Base-by-base conservation (phyloP, 2,113 vertebrate species). In the Hypanus sabinus region DNA sequence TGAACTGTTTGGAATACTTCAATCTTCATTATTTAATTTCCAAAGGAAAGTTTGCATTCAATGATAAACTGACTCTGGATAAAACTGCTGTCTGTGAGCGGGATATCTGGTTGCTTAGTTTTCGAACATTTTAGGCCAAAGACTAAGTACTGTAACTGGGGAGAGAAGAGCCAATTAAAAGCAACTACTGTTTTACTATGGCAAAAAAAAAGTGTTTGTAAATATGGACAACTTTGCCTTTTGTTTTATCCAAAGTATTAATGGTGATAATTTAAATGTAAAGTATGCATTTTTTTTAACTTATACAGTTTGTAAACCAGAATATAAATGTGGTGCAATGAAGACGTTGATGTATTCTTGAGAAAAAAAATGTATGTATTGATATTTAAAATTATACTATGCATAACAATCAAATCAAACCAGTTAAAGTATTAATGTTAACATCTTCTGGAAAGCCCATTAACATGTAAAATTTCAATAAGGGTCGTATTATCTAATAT, bases 401-500 rank as follows among this genome's bases (percentile, higher is more conserved):
- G 65, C 87, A 91, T 60, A 91, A 91, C 60, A 91, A 91, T 91
- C n/a, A 2, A 38, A 46, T 92, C 22, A 55, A 93, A 55, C 62
- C 60, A 73, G 88, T 92, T 16, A 70, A 33, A 38, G 70, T 93
- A 73, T 92, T 92, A 22, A 24, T 22, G 1, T 93, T 93, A 73
- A 22, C 73, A 38, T 55, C 8, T 92, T 46, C 36, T 73, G 91
- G 68, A 93, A 93, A 73, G 46, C 38, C 70, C 2, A 22, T 73
- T 55, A 73, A 46, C n/a, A 11, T 93, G 70, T 38, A 73, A 70
- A 73, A 73, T 46, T 73, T 55, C 36, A 46, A 73, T 36, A 27
- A 30, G 91, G 73, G 27, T 93, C 36, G 73, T 93, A 36, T 60
- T 90, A 60, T 46, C 90, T 93, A 93, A 75, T 73, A 93, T 93